Evolutionary conservation across 2,797 vertebrate species (phyloP).

Genomic region (Pteropus rufus): DNA sequence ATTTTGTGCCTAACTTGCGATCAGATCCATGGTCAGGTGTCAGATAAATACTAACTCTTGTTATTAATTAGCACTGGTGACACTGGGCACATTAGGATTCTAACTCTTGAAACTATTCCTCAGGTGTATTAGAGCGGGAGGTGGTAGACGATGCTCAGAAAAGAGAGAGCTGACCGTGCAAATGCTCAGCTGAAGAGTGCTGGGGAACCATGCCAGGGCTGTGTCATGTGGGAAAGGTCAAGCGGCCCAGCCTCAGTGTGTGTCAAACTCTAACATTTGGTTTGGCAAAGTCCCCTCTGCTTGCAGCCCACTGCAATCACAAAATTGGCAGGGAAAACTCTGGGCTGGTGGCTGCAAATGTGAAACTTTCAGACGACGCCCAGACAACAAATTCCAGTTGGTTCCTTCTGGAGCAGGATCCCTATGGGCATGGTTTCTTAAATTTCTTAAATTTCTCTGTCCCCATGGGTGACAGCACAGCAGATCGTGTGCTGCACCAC

Average conservation of each 20-base stretch:
- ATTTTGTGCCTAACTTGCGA: neutral
- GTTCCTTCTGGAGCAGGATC: neutral
- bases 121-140: neutral
- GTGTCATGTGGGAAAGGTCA: neutral
- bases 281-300: neutral
- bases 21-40: neutral
- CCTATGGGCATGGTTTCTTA: rapidly evolving
- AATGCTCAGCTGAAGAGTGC: neutral
- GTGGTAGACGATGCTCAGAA: neutral
- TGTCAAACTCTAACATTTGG: neutral
- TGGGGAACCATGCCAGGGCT: neutral
- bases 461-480: too few relatives aligned
- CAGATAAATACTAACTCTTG: neutral
- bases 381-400: neutral
- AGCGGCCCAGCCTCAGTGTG: neutral
- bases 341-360: neutral
- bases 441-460: too few relatives aligned
- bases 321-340: neutral
- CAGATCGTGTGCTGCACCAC: neutral
- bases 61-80: neutral
- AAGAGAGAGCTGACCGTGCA: neutral
- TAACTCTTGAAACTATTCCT: neutral
- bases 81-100: rapidly evolving
- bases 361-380: neutral
- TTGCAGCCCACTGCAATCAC: neutral